These are phyloP conservation scores for Gymnoscopelus microlampas DNA, from an alignment of 2,797 vertebrate genomes.

Conservation along the genomic window DNA sequence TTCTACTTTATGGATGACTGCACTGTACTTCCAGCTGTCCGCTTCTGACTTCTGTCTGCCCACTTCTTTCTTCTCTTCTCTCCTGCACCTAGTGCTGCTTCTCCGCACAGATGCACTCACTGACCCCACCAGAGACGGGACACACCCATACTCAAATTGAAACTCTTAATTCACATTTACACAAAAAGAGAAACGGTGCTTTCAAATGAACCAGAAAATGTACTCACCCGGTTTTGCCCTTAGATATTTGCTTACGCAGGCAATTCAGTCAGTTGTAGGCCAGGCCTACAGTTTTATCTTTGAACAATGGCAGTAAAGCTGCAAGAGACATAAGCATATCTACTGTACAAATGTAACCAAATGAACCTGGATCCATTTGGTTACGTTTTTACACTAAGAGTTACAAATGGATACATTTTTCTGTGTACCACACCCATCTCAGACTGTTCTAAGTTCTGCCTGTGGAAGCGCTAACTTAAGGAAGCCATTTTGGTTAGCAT, in stretches of 20 bases:
- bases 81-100: slow-evolving; percentile 35
- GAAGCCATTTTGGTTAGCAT: slow-evolving; percentile 79
- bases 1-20: slow-evolving; percentile 99
- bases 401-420: too few relatives aligned
- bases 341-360: too few relatives aligned
- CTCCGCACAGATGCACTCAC: slow-evolving; percentile 41
- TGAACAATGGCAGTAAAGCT: slow-evolving; percentile 3
- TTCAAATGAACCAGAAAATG: slow-evolving; percentile 34
- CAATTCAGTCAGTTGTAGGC: background rate
- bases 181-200: slow-evolving; percentile 35
- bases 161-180: background rate
- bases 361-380: too few relatives aligned
- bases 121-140: background rate
- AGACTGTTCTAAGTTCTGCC: slow-evolving; percentile 6
- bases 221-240: slow-evolving; percentile 66
- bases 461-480: slow-evolving; percentile 56
- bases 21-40: slow-evolving; percentile 90
- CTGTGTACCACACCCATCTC: background rate
- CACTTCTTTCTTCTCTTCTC: slow-evolving; percentile 42
- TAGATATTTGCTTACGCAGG: slow-evolving; percentile 26
- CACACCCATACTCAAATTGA: background rate
- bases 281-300: background rate
- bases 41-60: slow-evolving; percentile 39
- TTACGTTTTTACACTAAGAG: too few relatives aligned
- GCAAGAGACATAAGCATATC: background rate